Evolutionary conservation across 2,113 vertebrate genomes (phyloP).

Genomic region (Sinosuthora webbiana): DNA sequence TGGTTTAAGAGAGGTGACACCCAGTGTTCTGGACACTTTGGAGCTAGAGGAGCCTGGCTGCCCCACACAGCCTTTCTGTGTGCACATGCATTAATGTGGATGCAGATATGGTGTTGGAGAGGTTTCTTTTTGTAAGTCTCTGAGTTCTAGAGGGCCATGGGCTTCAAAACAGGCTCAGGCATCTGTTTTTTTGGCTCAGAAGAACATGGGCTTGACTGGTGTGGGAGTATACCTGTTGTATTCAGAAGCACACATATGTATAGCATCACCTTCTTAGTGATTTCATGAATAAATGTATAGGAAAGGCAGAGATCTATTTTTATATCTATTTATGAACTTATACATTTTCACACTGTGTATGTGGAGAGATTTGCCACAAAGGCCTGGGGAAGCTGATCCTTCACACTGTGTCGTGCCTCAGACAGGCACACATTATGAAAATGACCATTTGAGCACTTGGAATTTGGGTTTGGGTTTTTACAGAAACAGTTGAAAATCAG

Average conservation of each 20-base stretch:
- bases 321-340: neutral
- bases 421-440: fast-evolving
- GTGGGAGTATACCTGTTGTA: neutral
- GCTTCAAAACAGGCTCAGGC: neutral
- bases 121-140: neutral
- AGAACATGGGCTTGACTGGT: neutral
- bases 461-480: neutral
- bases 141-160: neutral
- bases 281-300: neutral
- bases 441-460: neutral
- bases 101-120: neutral
- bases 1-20: neutral
- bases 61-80: too few relatives aligned
- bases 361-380: fast-evolving
- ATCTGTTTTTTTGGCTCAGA: neutral
- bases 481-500: neutral
- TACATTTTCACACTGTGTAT: fast-evolving
- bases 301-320: neutral
- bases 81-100: too few relatives aligned
- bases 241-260: fast-evolving
- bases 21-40: neutral
- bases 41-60: neutral
- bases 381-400: neutral
- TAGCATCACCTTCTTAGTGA: neutral
- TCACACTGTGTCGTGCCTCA: fast-evolving